These are phyloP conservation scores for Chlorodrepanis virens DNA, from an alignment of 2,113 vertebrate genomes.

Conservation along the genomic window DNA sequence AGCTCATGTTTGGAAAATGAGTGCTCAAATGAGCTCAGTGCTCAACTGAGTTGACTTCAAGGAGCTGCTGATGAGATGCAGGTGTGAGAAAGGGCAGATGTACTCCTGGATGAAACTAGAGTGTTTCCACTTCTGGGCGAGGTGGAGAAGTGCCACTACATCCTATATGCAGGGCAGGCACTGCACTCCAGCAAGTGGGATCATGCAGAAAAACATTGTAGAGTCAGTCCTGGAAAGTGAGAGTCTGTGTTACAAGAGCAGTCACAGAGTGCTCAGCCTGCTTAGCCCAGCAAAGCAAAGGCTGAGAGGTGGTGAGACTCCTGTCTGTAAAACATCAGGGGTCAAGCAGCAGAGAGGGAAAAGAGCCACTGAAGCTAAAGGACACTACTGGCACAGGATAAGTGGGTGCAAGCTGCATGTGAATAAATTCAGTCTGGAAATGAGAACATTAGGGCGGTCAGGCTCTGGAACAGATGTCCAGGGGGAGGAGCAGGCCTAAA, in stretches of 20 bases:
- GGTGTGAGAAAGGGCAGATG: background rate
- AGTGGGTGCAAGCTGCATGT: background rate
- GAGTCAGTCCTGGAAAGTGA: background rate
- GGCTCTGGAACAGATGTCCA: background rate
- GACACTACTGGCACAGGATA: background rate
- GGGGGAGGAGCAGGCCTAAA: background rate
- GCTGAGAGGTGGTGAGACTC: background rate
- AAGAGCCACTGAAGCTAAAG: background rate
- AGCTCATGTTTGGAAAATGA: background rate
- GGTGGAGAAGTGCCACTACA: background rate
- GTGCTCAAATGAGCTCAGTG: background rate
- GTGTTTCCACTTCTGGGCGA: background rate
- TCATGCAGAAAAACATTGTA: background rate
- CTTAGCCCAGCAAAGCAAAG: background rate
- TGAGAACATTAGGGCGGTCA: background rate
- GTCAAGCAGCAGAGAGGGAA: background rate
- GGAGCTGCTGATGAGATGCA: background rate
- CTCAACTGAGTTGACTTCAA: background rate
- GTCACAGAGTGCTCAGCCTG: background rate
- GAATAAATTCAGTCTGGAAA: conserved; percentile 17
- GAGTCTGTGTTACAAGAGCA: background rate
- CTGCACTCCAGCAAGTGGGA: background rate
- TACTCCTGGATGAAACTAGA: background rate
- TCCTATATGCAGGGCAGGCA: background rate
- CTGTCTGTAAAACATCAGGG: background rate